phyloP scores from a whole-genome alignment of 2,888 invertebrate species.

The Kryphioiulus occultus region DNA sequence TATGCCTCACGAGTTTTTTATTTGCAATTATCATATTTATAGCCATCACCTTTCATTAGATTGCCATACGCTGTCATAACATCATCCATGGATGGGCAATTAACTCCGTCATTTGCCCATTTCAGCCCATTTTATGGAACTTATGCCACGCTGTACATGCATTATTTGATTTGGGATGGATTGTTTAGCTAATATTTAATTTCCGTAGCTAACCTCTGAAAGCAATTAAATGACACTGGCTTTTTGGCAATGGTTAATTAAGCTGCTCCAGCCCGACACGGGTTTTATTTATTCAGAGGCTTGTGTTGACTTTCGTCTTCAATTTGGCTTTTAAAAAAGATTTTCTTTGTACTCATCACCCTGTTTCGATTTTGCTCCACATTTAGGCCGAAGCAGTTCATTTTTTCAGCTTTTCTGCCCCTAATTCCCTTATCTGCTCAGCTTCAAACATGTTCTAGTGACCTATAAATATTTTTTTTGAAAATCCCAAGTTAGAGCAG shows the following conservation, averaged over 20 bases:
- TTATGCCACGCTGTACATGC: background rate
- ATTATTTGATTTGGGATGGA: background rate
- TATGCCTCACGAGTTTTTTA: background rate
- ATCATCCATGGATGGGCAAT: background rate
- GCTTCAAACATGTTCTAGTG: background rate
- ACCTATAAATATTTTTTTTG: background rate
- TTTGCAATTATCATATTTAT: background rate
- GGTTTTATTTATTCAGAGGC: background rate
- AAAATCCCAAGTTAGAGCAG: no score
- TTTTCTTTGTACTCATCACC: background rate
- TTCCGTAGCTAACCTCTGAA: background rate
- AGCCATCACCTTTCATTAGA: background rate
- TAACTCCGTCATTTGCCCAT: background rate
- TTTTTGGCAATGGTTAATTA: slow-evolving; percentile 10
- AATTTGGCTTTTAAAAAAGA: background rate
- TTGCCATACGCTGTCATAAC: background rate
- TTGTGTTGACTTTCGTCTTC: background rate
- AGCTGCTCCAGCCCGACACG: background rate
- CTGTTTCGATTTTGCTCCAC: background rate
- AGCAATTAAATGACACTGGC: background rate
- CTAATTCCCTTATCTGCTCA: background rate
- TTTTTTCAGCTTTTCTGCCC: background rate
- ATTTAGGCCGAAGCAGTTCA: background rate
- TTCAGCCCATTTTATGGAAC: background rate
- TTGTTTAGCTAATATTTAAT: background rate